Base-by-base conservation (phyloP, 2,113 vertebrate genomes). In the Rhynchopsitta pachyrhyncha region DNA sequence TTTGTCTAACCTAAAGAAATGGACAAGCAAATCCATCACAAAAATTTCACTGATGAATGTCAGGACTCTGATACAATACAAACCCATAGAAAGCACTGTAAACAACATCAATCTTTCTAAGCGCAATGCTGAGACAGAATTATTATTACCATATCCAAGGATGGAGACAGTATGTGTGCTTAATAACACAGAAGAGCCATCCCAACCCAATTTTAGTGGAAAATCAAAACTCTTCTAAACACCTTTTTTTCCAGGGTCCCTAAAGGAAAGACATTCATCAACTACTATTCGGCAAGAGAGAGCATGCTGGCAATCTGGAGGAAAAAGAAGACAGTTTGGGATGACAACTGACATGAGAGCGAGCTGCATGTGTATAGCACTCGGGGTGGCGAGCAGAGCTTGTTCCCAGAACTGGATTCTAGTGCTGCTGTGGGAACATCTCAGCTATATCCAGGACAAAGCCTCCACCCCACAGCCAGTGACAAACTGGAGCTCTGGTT, bases 41-140 rank as follows among this genome's bases (percentile, higher is more conserved):
- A 63, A 88, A 64, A 95, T 90, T 95, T 92, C 53, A 90, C 71
- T 63, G 79, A 95, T 86, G 71, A 82, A 85, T 41, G 39, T 90
- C 90, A 93, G 67, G 59, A 82, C 46, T 78, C 57, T 63, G 67
- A 63, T 74, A 63, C 39, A 88, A 78, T 27, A 81, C 23, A 93
- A 90, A 77, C 31, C 19, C 76, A 70, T 44, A 90, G 71, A 88
- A 95, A 74, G 46, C 60, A 68, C 47, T 28, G 42, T 81, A 96
- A 96, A 95, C 85, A 96, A 49, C 27, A 96, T 88, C 47, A 88
- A 75, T 92, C 88, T 83, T 92, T 85, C 79, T 78, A 92, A 95
- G 93, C 29, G 35, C 35, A 93, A 81, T 11, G 15, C 42, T 60
- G 42, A 86, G 55, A 78, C 63, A 88, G 85, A 91, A 95, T 78